Conservation (phyloP, 2,888 invertebrate genomes). For the Cephus pulcher region DNA sequence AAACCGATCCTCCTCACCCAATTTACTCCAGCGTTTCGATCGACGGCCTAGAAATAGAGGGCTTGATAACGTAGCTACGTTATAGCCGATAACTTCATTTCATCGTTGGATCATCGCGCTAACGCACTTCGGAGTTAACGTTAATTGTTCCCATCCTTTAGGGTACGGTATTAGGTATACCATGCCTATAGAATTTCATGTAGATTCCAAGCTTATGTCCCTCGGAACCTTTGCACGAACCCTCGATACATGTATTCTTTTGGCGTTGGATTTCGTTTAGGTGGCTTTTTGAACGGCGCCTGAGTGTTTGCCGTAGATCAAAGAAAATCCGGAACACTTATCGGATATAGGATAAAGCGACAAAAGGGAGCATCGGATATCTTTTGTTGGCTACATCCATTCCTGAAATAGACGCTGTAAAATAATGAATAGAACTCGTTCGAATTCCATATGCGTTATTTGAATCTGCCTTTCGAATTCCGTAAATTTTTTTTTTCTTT, state of each 20-base stretch:
- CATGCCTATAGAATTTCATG: not conserved
- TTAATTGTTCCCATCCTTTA: not conserved
- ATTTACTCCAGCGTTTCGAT: slow-evolving; percentile 46
- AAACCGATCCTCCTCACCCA: slow-evolving; percentile 46
- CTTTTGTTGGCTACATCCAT: not conserved
- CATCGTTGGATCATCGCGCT: slow-evolving; percentile 12
- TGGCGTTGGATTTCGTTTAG: not conserved
- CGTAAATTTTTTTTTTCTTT: not conserved
- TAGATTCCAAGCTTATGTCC: not conserved
- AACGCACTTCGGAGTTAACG: not conserved
- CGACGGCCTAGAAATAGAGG: slow-evolving; percentile 12
- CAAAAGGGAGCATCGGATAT: not conserved
- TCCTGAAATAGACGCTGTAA: not conserved
- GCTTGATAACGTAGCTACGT: slow-evolving; percentile 8
- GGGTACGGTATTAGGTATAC: not conserved
- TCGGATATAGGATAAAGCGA: not conserved
- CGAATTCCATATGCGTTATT: not conserved
- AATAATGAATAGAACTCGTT: not conserved
- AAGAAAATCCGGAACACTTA: not conserved
- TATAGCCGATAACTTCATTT: slow-evolving; percentile 54
- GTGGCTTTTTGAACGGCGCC: not conserved
- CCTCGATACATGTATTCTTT: not conserved
- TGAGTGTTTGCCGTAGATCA: not conserved
- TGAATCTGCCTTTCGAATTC: not conserved
- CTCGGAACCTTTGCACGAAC: not conserved